A percentile compares a stretch with the other conserved stretches of the same genome.
Evolutionary conservation across 1,140 invertebrate genomes (phyloP).

Genomic region (Bombus picipes): DNA sequence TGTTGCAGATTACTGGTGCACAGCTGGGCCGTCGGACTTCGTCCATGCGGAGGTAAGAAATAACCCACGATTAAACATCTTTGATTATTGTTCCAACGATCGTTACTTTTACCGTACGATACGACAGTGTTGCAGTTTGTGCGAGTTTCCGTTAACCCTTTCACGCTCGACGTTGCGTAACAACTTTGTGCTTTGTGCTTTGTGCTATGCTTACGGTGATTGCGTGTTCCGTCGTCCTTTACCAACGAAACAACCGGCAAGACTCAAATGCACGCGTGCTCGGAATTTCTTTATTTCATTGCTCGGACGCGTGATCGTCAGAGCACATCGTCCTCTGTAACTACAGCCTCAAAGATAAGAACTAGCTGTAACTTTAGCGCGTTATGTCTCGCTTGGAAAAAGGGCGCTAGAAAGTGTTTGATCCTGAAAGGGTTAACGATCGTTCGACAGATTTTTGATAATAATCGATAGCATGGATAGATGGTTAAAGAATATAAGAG

Average conservation of each 20-base stretch:
- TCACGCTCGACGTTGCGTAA: background rate
- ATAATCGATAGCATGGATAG: rapidly evolving
- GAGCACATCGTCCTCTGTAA: background rate
- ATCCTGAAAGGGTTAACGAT: no score
- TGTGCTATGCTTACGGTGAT: rapidly evolving
- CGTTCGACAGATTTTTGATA: rapidly evolving
- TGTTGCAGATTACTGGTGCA: conserved; percentile 49
- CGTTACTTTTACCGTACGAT: background rate
- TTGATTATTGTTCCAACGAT: background rate
- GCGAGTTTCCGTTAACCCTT: background rate
- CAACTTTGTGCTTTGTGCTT: background rate
- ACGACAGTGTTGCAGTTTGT: rapidly evolving
- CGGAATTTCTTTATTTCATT: background rate
- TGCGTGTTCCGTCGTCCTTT: no score
- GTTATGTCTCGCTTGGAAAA: rapidly evolving
- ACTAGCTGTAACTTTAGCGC: no score
- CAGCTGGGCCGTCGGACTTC: conserved; percentile 37
- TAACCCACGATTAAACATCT: rapidly evolving
- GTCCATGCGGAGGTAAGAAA: conserved; percentile 10
- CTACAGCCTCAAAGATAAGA: rapidly evolving
- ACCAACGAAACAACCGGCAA: rapidly evolving
- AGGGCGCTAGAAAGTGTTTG: no score
- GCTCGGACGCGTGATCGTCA: no score
- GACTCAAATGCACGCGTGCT: rapidly evolving
- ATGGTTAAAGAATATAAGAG: background rate